Evolutionary conservation across 1,140 invertebrate species (phyloP).

Genomic region (Apis mellifera): DNA sequence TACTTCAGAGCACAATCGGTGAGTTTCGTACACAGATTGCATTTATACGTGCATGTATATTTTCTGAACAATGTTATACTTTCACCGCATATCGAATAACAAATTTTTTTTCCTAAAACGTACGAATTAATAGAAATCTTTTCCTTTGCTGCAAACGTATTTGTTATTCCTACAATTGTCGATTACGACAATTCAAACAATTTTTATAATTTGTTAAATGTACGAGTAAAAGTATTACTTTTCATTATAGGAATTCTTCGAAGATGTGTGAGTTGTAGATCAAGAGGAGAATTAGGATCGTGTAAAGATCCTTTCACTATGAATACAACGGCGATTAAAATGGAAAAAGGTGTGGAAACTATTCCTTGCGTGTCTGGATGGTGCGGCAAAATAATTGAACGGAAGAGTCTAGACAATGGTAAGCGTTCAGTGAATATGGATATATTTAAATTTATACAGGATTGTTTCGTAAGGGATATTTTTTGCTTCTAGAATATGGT

Average conservation of each 20-base stretch:
- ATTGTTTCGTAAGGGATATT: neutral
- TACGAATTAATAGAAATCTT: neutral
- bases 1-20: conserved; percentile 45
- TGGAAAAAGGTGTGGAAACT: conserved; percentile 87
- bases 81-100: conserved; percentile 43
- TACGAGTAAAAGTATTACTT: neutral
- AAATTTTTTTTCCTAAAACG: conserved; percentile 32
- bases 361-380: conserved; percentile 94
- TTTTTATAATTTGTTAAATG: no score
- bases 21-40: conserved; percentile 36
- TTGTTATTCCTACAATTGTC: neutral
- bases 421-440: conserved; percentile 22
- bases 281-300: conserved; percentile 91
- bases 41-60: neutral
- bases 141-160: neutral
- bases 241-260: conserved; percentile 81
- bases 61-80: conserved; percentile 29
- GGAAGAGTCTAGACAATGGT: conserved; percentile 83
- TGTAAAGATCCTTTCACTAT: conserved; percentile 93
- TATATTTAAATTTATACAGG: neutral
- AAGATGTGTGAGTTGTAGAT: conserved; percentile 91
- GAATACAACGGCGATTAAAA: conserved; percentile 87
- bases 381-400: conserved; percentile 95
- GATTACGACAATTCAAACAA: neutral
- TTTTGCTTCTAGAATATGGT: conserved; percentile 87